phyloP scores from a whole-genome alignment of 2,797 vertebrate genomes.

The Coilia nasus region DNA sequence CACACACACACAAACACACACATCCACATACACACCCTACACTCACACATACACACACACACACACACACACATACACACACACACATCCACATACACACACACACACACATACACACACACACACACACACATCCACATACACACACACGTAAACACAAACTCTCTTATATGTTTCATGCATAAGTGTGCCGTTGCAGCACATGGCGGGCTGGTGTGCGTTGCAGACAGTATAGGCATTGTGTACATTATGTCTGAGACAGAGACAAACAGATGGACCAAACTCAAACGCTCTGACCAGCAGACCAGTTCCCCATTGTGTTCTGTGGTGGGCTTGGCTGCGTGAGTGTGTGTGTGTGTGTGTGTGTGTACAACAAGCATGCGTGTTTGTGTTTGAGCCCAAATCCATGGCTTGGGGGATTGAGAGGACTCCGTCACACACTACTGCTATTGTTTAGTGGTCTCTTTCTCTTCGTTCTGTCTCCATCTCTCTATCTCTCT shows the following conservation, averaged over 20 bases:
- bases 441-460: slow-evolving; percentile 63
- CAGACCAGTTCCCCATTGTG: slow-evolving; percentile 53
- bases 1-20: no score
- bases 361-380: slow-evolving; percentile 38
- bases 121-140: neutral
- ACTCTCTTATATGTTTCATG: neutral
- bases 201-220: slow-evolving; percentile 35
- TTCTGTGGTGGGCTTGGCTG: slow-evolving; percentile 33
- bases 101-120: no score
- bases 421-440: slow-evolving; percentile 58
- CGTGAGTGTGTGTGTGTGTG: slow-evolving; percentile 42
- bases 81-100: no score
- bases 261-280: slow-evolving; percentile 1
- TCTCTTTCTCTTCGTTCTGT: no score
- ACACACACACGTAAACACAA: neutral
- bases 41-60: neutral
- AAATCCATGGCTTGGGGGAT: slow-evolving; percentile 38
- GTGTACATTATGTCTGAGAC: slow-evolving; percentile 33
- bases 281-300: neutral
- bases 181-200: neutral
- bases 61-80: no score
- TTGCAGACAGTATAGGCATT: slow-evolving; percentile 56
- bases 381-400: slow-evolving; percentile 29
- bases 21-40: neutral
- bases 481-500: no score